phyloP scores from a whole-genome alignment of 2,113 vertebrate species.

The Coptodon bakossiorum region DNA sequence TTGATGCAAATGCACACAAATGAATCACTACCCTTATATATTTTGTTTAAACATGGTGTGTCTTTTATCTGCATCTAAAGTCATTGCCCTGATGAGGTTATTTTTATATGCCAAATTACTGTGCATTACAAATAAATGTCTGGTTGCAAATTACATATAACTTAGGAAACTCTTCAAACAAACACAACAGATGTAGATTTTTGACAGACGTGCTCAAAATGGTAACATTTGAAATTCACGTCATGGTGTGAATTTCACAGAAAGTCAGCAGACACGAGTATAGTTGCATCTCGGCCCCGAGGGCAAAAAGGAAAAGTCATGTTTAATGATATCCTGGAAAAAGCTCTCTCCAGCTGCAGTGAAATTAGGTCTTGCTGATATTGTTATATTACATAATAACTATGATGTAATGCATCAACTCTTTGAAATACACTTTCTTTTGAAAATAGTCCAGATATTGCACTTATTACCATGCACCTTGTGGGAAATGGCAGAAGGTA shows the following conservation, averaged over 20 bases:
- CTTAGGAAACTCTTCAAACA: neutral
- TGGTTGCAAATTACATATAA: neutral
- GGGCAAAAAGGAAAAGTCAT: neutral
- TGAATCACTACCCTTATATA: neutral
- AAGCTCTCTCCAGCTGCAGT: neutral
- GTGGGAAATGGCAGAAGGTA: neutral
- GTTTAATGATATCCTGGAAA: neutral
- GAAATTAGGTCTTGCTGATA: neutral
- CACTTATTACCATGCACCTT: neutral
- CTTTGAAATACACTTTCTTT: neutral
- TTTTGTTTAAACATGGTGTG: neutral
- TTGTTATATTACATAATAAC: neutral
- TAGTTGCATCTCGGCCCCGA: neutral
- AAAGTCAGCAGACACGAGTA: neutral
- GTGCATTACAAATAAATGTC: neutral
- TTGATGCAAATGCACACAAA: neutral
- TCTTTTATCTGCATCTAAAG: neutral
- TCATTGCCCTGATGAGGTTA: neutral
- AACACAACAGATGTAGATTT: neutral
- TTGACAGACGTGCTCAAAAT: neutral
- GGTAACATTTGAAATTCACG: neutral
- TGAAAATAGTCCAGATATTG: neutral
- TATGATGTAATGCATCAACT: neutral
- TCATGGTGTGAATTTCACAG: neutral
- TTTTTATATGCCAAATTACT: neutral